Base-by-base conservation (phyloP, 1,140 invertebrate species). In the Lepidotrigona ventralis region DNA sequence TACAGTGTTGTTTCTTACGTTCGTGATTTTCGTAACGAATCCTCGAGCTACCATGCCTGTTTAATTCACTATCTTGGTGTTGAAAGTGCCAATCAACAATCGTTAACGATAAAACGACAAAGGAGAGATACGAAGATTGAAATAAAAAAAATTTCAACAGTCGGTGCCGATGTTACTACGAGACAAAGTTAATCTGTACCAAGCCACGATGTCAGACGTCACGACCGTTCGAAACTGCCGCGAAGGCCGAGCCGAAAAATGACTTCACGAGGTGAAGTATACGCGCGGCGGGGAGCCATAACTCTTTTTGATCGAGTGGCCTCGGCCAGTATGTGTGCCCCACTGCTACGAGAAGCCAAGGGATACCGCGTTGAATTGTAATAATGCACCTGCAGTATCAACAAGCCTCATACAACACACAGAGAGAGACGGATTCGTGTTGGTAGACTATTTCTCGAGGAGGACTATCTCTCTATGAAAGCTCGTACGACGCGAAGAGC, bases 341-440 rank as follows among this genome's bases (percentile, higher is more conserved):
- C 74, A 51, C 9, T 69, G 63, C 70, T 58, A 39, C 21, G 64
- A 26, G 79, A 54, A 14, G 75, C n/a, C 29, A 74, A 51, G 29
- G 66, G 46, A 33, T 64, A 53, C 76, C 64, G 51, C 53, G 54
- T 19, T 83, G 81, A 80, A 89, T 86, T 86, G 88, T 83, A 89
- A 86, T 89, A 88, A 88, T 79, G 85, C 77, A 87, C 78, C 79
- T 89, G 82, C 85, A 29, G 29, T 33, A 58, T 21, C 58, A 66
- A 60, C 56, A 56, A 23, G n/a, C 63, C 39, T 54, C 51, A 66
- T 66, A 56, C 29, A 54, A 63, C 73, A 14, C 23, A 15, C 17
- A 33, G 51, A 64, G 88, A 88, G 39, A 88, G 39, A 88, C 76
- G 83, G 81, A 90, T 88, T 89, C 86, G 84, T 33, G 33, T 46